phyloP scores from a whole-genome alignment of 2,888 invertebrate species.

The Dasysyrphus albostriatus region DNA sequence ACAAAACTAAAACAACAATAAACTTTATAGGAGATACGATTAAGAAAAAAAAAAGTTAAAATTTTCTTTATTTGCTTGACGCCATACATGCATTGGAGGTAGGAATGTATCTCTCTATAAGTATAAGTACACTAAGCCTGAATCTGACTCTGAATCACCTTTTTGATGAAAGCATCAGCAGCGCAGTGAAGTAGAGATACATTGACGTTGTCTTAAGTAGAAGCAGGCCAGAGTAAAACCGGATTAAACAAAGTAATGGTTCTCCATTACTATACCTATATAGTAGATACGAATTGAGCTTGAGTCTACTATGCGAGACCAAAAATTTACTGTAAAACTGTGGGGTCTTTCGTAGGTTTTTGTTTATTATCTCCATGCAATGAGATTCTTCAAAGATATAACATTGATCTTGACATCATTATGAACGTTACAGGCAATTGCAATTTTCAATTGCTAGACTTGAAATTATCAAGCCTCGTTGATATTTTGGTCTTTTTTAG shows the following conservation, averaged over 20 bases:
- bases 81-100: constrained; percentile 27
- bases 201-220: constrained; percentile 54
- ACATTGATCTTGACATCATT: constrained; percentile 28
- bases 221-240: constrained; percentile 60
- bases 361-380: constrained; percentile 6
- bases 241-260: constrained; percentile 63
- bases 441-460: neutral
- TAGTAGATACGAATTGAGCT: neutral
- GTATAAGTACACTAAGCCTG: constrained; percentile 23
- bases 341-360: constrained; percentile 15
- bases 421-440: neutral
- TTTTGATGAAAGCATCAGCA: constrained; percentile 40
- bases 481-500: too few relatives aligned
- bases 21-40: constrained; percentile 6
- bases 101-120: neutral
- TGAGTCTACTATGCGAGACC: neutral
- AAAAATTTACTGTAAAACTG: neutral
- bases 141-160: constrained; percentile 45
- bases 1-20: constrained; percentile 45
- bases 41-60: constrained; percentile 6
- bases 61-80: constrained; percentile 51
- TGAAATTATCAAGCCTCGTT: too few relatives aligned
- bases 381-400: neutral
- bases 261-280: constrained; percentile 6
- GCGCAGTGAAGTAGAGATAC: constrained; percentile 38